Base-by-base conservation (phyloP, 2,113 vertebrate genomes). In the Sceloporus tristichus region DNA sequence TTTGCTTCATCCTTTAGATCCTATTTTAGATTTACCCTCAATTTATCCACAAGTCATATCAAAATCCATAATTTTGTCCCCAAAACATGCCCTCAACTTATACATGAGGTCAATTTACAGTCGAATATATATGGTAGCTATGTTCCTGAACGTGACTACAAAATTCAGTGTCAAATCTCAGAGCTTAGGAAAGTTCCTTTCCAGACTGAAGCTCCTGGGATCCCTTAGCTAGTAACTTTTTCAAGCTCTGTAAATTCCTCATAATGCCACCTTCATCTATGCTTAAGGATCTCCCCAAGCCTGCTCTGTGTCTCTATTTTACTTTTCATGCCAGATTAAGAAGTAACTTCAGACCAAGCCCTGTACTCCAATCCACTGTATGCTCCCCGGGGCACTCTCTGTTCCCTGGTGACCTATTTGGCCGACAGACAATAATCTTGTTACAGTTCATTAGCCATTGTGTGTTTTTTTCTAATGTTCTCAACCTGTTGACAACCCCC, bases 371-470 rank as follows among this genome's bases (percentile, higher is more conserved):
- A 14, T 62, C 59, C 42, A 53, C 54, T 13, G 11, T 73, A 19
- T 13, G 27, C 9, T 71, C 4, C 66, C 77, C 18, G 27, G 48
- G 3, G 79, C n/a, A 62, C 48, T 56, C 56, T 79, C 48, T 77
- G 27, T 27, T 89, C 59, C n/a, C n/a, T 91, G 16, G 16, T 78
- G 38, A 18, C 14, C 21, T 81, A 29, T 40, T 38, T 86, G 71
- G 71, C 84, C 54, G 87, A 34, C 14, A 8, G 82, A 34, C 25
- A 73, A 2, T 70, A 18, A 14, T 4, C 4, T 42, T 87, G 4
- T 82, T 21, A 11, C 9, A 59, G 48, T 84, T 0, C 0, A 84
- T 81, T 82, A 71, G 65, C 1, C 34, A 2, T 65, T 6, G 5
- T 88, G 62, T 68, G 42, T 90, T 42, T 3, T 18, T 90, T 2